Evolutionary conservation across 2,113 vertebrate genomes (phyloP).

Genomic region (Craseonycteris thonglongyai): DNA sequence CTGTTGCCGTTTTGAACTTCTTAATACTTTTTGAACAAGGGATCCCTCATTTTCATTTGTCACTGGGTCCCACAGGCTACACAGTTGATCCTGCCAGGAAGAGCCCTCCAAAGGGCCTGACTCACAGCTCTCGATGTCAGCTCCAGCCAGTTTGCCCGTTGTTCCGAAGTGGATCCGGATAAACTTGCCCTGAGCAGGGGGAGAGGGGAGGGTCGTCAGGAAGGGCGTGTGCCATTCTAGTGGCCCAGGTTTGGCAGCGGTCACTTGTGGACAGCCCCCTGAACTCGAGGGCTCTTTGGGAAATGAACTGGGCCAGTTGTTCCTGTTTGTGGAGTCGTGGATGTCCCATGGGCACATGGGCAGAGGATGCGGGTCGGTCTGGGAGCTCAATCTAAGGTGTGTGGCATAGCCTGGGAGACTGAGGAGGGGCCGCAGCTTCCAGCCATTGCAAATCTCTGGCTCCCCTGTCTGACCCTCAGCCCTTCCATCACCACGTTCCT

Average conservation of each 20-base stretch:
- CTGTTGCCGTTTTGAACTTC: not conserved
- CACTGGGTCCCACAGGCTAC: not conserved
- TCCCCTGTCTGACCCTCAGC: not conserved
- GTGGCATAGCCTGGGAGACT: not conserved
- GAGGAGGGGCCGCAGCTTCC: not conserved
- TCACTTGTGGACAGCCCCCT: not conserved
- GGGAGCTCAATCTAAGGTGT: not conserved
- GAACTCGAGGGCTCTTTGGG: not conserved
- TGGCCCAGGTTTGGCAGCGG: rapidly evolving
- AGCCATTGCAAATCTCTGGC: not conserved
- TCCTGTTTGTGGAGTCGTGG: not conserved
- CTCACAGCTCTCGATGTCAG: conserved; percentile 73
- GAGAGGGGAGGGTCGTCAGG: not conserved
- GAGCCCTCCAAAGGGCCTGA: not conserved
- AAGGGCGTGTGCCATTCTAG: not conserved
- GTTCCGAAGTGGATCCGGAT: conserved; percentile 77
- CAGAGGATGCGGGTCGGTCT: not conserved
- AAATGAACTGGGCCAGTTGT: not conserved
- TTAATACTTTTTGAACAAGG: not conserved
- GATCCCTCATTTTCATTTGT: not conserved
- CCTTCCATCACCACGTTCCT: not conserved
- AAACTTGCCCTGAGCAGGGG: conserved; percentile 76
- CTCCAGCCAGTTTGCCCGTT: conserved; percentile 69
- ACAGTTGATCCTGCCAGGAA: not conserved
- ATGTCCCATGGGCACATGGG: not conserved